A percentile compares a stretch with the other conserved stretches of the same genome.
Conservation (phyloP, 2,113 vertebrate species). For the Dendropsophus ebraccatus region DNA sequence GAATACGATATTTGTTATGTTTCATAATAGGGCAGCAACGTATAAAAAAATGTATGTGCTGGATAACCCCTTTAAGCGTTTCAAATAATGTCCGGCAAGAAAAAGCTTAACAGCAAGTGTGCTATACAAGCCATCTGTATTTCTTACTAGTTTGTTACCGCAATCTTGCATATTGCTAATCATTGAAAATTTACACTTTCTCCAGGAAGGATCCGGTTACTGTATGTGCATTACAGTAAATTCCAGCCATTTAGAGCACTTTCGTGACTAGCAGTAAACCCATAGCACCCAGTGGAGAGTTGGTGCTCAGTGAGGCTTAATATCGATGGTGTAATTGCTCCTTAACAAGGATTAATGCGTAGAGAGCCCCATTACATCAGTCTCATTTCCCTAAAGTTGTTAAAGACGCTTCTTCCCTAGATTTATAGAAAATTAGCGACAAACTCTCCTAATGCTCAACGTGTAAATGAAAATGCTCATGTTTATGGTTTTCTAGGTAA, state of each 20-base stretch:
- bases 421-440: neutral
- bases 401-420: no score
- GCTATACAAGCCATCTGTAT: neutral
- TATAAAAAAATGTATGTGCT: no score
- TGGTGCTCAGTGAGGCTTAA: neutral
- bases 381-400: neutral
- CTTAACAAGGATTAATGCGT: neutral
- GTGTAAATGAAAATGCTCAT: no score
- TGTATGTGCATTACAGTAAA: neutral
- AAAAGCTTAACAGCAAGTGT: neutral
- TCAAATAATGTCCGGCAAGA: no score
- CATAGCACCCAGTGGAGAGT: neutral
- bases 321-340: slow-evolving; percentile 21
- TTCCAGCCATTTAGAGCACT: slow-evolving; percentile 8
- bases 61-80: no score
- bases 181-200: neutral
- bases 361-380: neutral
- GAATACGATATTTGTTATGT: no score
- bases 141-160: neutral
- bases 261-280: neutral
- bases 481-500: no score
- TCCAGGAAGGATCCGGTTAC: neutral
- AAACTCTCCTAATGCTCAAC: neutral
- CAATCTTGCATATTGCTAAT: neutral
- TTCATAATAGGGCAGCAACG: no score